Conservation (phyloP, 1,140 invertebrate species). For the Penaeus chinensis region DNA sequence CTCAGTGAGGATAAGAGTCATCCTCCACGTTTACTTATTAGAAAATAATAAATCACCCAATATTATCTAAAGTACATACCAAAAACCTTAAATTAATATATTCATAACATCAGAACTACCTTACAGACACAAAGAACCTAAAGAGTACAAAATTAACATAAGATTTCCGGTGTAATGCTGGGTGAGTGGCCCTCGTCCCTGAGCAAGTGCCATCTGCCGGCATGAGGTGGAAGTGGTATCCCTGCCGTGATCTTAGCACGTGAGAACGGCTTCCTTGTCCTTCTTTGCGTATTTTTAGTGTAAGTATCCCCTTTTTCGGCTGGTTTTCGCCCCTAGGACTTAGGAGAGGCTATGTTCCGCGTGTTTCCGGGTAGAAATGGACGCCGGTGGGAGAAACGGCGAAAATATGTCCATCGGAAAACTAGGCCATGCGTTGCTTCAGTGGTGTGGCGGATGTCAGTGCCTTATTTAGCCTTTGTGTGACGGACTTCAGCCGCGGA, state of each 20-base stretch:
- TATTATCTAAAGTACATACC: no score
- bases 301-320: conserved; percentile 12
- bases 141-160: background rate
- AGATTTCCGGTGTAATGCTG: background rate
- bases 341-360: no score
- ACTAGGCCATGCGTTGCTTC: conserved; percentile 37
- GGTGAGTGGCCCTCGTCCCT: background rate
- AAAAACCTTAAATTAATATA: no score
- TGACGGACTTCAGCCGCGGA: background rate
- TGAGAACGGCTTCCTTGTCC: conserved; percentile 30
- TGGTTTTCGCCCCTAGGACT: background rate
- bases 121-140: no score
- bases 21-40: no score
- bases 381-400: background rate
- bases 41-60: no score
- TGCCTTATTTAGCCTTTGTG: conserved; percentile 44
- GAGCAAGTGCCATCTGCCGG: conserved; percentile 31
- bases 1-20: no score
- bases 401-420: no score
- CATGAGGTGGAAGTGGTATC: conserved; percentile 41
- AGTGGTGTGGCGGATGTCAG: conserved; percentile 14
- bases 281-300: conserved; percentile 13
- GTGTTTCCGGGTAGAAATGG: no score
- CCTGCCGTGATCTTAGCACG: conserved; percentile 44
- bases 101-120: no score